Percentiles rank a stretch among this genome's conserved stretches.
phyloP scores from a whole-genome alignment of 1,140 invertebrate species.

The Dufourea novaeangliae region DNA sequence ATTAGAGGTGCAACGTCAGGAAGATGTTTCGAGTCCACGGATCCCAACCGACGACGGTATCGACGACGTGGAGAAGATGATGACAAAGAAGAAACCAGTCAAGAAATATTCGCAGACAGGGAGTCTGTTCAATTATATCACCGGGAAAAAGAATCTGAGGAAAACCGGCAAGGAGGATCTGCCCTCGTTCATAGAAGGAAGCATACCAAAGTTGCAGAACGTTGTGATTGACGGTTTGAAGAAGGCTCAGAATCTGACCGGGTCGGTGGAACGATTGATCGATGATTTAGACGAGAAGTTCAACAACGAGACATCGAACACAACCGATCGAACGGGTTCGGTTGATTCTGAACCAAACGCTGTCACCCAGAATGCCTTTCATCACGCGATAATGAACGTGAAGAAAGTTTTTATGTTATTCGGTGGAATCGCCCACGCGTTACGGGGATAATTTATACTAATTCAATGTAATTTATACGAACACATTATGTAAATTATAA shows the following conservation, averaged over 20 bases:
- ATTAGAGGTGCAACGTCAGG: not conserved
- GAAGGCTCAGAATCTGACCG: conserved; percentile 64
- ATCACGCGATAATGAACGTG: conserved; percentile 58
- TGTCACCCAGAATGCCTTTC: conserved; percentile 49
- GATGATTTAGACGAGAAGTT: conserved; percentile 64
- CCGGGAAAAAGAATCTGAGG: conserved; percentile 8
- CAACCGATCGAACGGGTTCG: conserved; percentile 11
- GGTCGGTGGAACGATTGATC: conserved; percentile 66
- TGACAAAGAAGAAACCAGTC: not conserved
- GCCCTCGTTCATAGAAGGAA: conserved; percentile 62
- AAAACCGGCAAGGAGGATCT: conserved; percentile 38
- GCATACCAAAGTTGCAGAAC: conserved; percentile 66
- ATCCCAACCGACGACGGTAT: not conserved
- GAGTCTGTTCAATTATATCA: not conserved
- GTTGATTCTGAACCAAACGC: not conserved
- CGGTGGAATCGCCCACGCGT: conserved; percentile 41
- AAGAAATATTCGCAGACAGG: conserved; percentile 8
- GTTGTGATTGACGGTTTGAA: conserved; percentile 62
- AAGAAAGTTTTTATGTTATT: conserved; percentile 72
- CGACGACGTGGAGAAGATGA: conserved; percentile 18
- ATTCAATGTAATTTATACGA: not conserved
- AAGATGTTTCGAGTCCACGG: not conserved
- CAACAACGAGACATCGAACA: conserved; percentile 39
- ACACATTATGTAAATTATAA: not conserved
- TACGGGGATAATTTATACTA: conserved; percentile 40